Conservation (phyloP, 1,140 invertebrate species). For the Phocides pigmalion region DNA sequence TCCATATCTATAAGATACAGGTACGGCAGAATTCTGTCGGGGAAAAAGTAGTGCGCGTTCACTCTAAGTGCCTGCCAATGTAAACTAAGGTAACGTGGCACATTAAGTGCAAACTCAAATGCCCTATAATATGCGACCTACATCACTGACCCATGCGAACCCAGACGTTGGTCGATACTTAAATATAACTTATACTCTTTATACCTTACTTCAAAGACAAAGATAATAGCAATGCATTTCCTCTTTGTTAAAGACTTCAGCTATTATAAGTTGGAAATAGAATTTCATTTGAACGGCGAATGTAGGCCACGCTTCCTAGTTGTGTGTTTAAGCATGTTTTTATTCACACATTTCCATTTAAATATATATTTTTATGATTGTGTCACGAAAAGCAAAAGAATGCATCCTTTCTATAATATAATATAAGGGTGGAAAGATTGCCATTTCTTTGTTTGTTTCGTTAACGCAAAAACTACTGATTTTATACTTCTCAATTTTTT, state of each 20-base stretch:
- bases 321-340: not conserved
- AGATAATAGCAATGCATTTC: slow-evolving; percentile 13
- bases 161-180: not conserved
- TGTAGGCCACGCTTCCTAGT: slow-evolving; percentile 13
- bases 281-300: slow-evolving; percentile 1
- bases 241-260: not conserved
- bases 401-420: too few relatives aligned
- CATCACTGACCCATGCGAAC: slow-evolving; percentile 13
- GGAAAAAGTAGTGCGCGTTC: too few relatives aligned
- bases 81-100: not conserved
- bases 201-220: not conserved
- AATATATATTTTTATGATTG: too few relatives aligned
- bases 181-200: slow-evolving; percentile 17
- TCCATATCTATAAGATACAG: too few relatives aligned
- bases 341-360: not conserved
- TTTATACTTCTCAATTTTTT: too few relatives aligned
- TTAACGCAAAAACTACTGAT: too few relatives aligned
- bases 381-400: too few relatives aligned
- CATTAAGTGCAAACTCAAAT: slow-evolving; percentile 7
- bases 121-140: slow-evolving; percentile 13
- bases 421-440: too few relatives aligned
- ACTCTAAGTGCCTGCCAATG: not conserved
- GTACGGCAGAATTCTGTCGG: too few relatives aligned
- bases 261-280: slow-evolving; percentile 14
- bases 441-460: too few relatives aligned